phyloP scores from a whole-genome alignment of 2,113 vertebrate species.

The Drymodes brunneopygia region DNA sequence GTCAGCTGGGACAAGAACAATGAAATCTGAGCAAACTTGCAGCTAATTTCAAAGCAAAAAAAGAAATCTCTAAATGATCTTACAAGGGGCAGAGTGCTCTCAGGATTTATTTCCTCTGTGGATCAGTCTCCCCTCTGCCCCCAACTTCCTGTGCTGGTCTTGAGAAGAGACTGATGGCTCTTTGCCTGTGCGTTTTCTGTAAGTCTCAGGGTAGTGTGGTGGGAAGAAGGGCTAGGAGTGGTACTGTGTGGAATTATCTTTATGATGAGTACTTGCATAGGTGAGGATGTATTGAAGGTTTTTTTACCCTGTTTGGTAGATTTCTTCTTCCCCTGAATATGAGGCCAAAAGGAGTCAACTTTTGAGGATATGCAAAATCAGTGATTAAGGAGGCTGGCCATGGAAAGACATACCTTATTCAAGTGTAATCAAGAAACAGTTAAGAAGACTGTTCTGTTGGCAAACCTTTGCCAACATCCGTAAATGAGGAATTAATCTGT shows the following conservation, averaged over 20 bases:
- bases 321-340: not conserved
- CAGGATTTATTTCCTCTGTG: not conserved
- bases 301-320: not conserved
- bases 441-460: not conserved
- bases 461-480: not conserved
- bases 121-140: not conserved
- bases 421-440: not conserved
- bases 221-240: not conserved
- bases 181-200: not conserved
- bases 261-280: not conserved
- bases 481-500: not conserved
- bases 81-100: not conserved
- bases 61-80: not conserved
- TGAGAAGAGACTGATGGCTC: not conserved
- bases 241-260: not conserved
- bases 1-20: not conserved
- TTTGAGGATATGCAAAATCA: not conserved
- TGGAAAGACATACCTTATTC: not conserved
- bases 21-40: not conserved
- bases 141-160: not conserved
- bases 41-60: not conserved
- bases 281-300: not conserved
- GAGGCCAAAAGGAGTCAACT: not conserved
- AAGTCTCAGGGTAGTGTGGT: accelerated
- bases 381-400: not conserved